Evolutionary conservation across 1,140 invertebrate genomes (phyloP), one percentile per base, ranked within the genome.

Genomic region (Drosophila paulistorum): DNA sequence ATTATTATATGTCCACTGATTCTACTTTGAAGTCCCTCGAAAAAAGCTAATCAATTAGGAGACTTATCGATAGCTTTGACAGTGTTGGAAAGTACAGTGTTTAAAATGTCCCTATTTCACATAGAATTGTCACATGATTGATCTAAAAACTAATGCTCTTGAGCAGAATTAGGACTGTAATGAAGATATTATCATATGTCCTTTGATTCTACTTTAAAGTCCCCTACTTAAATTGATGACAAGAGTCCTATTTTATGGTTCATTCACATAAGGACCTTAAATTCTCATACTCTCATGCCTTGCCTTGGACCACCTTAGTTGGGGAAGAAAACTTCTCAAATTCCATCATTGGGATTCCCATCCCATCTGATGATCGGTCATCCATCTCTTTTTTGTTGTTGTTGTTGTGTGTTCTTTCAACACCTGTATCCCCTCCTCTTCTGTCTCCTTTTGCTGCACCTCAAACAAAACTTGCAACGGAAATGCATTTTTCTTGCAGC

Each of bases 401-500:
- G 10, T 39, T 39, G 26, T 26, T 26, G 26, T 26, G 26, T 10
- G 30, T 60, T 69, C 9, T 10, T 23, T n/a, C 65, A 51, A 57
- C 79, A 83, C 76, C 80, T 77, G 76, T 62, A 63, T 23, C 71
- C 13, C 37, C 37, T 13, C 11, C 33, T 48, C 37, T 13, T 39
- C 11, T 51, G 7, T 30, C 23, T 48, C 5, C 45, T 23, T 9
- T 20, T 17, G 14, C 45, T 51, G 17, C 45, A 51, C 17, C 57
- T 59, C 41, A 41, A 65, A 39, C 33, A 17, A 20, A 41, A 33
- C 26, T 39, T 51, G 17, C 20, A 79, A 64, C 71, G 82, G 83
- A 87, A 87, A 79, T 87, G 84, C 84, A 77, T 71, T 86, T 81
- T 70, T 61, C 69, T 61, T n/a, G 37, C 68, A 68, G 71, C 75